Conservation (phyloP, 2,888 invertebrate species). For the Pachydiplax longipennis region DNA sequence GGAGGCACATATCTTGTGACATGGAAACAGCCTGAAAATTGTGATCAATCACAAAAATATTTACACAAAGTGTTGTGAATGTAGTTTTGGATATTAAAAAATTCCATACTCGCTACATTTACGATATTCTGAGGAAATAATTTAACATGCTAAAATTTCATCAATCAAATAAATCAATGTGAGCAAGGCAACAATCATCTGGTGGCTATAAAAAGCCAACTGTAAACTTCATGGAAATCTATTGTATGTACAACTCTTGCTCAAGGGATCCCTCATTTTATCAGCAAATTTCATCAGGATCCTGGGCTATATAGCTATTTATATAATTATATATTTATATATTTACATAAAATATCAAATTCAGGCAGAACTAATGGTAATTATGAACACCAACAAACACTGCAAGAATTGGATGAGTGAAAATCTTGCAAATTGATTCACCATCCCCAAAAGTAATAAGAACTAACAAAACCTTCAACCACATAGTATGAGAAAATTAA, state of each 20-base stretch:
- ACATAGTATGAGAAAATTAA: not conserved
- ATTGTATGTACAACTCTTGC: not conserved
- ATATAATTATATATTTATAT: slow-evolving; percentile 12
- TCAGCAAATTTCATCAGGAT: not conserved
- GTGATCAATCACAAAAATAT: slow-evolving; percentile 39
- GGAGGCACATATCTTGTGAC: slow-evolving; percentile 43
- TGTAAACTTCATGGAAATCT: not conserved
- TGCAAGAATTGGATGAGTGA: not conserved
- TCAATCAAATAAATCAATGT: slow-evolving; percentile 26
- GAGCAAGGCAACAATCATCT: slow-evolving; percentile 20
- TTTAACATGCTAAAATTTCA: slow-evolving; percentile 37
- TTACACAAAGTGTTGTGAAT: slow-evolving; percentile 24
- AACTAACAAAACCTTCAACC: slow-evolving; percentile 23
- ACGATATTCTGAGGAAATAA: slow-evolving; percentile 24
- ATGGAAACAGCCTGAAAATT: slow-evolving; percentile 42
- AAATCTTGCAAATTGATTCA: not conserved
- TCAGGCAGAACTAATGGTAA: not conserved
- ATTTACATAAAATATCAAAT: not conserved
- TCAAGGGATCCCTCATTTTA: not conserved
- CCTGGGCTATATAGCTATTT: not conserved
- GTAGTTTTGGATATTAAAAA: slow-evolving; percentile 34
- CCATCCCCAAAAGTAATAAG: not conserved
- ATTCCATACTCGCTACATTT: slow-evolving; percentile 7
- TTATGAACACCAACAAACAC: slow-evolving; percentile 23
- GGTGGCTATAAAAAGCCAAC: not conserved